phyloP scores from a whole-genome alignment of 2,113 vertebrate species.

The Lepisosteus oculatus region DNA sequence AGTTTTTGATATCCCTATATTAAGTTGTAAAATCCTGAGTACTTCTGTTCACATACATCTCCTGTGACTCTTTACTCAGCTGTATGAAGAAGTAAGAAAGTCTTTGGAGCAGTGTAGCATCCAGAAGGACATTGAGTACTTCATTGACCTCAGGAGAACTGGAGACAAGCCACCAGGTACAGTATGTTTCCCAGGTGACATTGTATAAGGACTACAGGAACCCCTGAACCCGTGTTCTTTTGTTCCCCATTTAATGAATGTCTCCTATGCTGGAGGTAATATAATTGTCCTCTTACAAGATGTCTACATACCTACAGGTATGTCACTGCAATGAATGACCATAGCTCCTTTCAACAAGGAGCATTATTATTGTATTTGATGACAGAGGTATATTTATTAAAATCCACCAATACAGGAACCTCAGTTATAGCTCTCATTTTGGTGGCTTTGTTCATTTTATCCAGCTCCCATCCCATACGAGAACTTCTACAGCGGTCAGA shows the following conservation, averaged over 20 bases:
- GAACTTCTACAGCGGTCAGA: conserved; percentile 86
- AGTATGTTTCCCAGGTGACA: background rate
- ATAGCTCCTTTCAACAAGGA: background rate
- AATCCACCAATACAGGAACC: background rate
- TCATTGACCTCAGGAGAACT: conserved; percentile 78
- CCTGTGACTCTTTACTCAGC: conserved; percentile 50
- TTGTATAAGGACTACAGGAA: background rate
- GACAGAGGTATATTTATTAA: no score
- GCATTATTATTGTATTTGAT: no score
- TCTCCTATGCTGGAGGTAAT: no score
- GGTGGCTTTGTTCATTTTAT: conserved; percentile 5
- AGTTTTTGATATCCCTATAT: no score
- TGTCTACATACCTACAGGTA: background rate
- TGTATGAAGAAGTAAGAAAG: conserved; percentile 88
- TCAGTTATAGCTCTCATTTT: background rate
- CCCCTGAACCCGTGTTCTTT: no score
- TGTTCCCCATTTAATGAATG: background rate
- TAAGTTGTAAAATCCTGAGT: no score
- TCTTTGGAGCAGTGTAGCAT: conserved; percentile 85
- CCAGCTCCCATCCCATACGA: conserved; percentile 83
- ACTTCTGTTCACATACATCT: background rate
- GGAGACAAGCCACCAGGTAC: conserved; percentile 82
- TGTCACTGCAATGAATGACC: background rate
- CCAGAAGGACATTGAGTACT: conserved; percentile 85
- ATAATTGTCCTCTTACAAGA: background rate